These are phyloP conservation scores for Actinia equina DNA, from an alignment of 64 coral and sea anemone species.

Conservation along the genomic window DNA sequence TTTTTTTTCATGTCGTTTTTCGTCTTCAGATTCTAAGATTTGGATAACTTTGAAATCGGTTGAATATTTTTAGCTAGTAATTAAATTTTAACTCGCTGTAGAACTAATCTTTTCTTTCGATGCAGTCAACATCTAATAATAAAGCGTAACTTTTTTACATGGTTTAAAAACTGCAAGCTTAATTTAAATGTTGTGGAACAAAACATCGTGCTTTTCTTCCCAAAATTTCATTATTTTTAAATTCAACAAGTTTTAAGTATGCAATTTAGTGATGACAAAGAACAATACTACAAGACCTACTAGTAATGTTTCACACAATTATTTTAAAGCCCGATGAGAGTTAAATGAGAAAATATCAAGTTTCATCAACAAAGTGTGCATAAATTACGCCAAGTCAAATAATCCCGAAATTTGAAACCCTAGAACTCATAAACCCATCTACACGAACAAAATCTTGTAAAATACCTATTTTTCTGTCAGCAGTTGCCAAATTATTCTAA, in stretches of 20 bases:
- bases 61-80: no score
- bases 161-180: no score
- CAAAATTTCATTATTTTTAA: no score
- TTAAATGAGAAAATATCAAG: background rate
- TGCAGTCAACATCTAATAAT: background rate
- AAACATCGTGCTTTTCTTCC: no score
- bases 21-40: no score
- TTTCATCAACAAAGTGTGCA: background rate
- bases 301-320: background rate
- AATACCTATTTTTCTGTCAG: background rate
- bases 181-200: no score
- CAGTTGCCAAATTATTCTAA: background rate
- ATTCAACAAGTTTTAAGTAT: no score
- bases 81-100: background rate
- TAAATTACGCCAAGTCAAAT: background rate
- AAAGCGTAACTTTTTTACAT: background rate
- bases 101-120: background rate
- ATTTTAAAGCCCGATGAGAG: background rate
- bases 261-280: background rate
- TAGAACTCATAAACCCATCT: background rate
- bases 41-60: no score
- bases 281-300: background rate
- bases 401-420: background rate
- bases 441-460: background rate
- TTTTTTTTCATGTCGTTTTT: no score